A percentile compares a stretch with the other conserved stretches of the same genome.
Conservation (phyloP, 2,797 vertebrate genomes). For the Thalassophryne amazonica region DNA sequence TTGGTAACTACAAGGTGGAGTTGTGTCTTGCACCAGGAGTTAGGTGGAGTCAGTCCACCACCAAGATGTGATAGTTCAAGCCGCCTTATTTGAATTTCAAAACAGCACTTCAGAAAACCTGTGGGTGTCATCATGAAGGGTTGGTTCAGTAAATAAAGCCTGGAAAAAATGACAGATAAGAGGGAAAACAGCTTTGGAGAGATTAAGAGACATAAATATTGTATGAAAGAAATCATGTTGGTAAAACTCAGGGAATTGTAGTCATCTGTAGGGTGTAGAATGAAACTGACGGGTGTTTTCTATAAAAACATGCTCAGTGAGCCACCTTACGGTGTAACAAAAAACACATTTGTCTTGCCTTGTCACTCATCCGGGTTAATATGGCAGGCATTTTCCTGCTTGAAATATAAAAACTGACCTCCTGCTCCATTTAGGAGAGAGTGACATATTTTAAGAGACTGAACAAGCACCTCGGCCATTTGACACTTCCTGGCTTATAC, state of each 20-base stretch:
- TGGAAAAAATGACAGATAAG: slow-evolving; percentile 5
- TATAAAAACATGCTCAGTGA: slow-evolving; percentile 30
- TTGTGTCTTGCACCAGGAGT: too few relatives aligned
- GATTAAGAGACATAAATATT: neutral
- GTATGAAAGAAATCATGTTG: neutral
- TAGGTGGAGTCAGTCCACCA: too few relatives aligned
- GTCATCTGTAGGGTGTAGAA: neutral
- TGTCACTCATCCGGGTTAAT: slow-evolving; percentile 25
- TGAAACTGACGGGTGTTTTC: slow-evolving; percentile 36
- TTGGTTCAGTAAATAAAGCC: too few relatives aligned
- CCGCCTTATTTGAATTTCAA: too few relatives aligned
- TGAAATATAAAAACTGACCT: slow-evolving; percentile 22
- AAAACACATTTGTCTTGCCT: slow-evolving; percentile 11
- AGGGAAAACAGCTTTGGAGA: neutral
- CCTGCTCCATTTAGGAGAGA: slow-evolving; percentile 7
- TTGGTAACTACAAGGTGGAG: too few relatives aligned
- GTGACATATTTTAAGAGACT: slow-evolving; percentile 11
- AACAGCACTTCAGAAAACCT: too few relatives aligned
- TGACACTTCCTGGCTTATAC: neutral
- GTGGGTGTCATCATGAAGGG: too few relatives aligned
- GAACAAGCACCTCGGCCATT: neutral
- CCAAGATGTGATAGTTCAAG: too few relatives aligned
- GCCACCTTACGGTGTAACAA: slow-evolving; percentile 5
- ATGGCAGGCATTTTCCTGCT: slow-evolving; percentile 1
- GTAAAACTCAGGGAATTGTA: neutral